A percentile compares a stretch with the other conserved stretches of the same genome.
These are phyloP conservation scores for Alosa alosa DNA, from an alignment of 2,113 vertebrate genomes.

Conservation along the genomic window DNA sequence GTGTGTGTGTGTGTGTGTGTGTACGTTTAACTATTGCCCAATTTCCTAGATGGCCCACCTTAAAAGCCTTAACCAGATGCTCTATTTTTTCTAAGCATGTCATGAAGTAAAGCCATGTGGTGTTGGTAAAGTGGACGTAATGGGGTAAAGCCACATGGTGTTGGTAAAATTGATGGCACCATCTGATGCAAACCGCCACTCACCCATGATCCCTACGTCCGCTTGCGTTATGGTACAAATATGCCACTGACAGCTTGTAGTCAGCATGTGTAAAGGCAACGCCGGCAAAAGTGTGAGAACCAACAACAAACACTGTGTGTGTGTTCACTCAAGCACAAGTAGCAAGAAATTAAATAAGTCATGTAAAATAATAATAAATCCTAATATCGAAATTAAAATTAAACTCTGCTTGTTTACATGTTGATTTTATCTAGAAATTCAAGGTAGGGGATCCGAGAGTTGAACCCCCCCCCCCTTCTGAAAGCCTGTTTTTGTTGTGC, in stretches of 20 bases:
- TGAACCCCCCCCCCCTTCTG: neutral
- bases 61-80: constrained; percentile 49
- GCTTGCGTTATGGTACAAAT: neutral
- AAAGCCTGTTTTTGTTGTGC: neutral
- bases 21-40: neutral
- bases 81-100: neutral
- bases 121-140: neutral
- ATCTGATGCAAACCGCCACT: neutral
- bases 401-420: neutral
- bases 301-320: neutral
- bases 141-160: neutral
- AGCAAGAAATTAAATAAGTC: neutral
- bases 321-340: neutral
- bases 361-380: no score
- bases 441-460: neutral
- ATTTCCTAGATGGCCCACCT: constrained; percentile 1
- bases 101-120: constrained; percentile 25
- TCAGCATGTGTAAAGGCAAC: neutral
- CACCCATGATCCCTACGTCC: neutral
- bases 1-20: constrained; percentile 19
- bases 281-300: neutral
- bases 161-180: neutral
- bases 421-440: neutral
- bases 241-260: constrained; percentile 6
- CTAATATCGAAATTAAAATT: neutral